A percentile compares a stretch with the other conserved stretches of the same genome.
Evolutionary conservation across 1,140 invertebrate genomes (phyloP).

Genomic region (Drosophila elegans): DNA sequence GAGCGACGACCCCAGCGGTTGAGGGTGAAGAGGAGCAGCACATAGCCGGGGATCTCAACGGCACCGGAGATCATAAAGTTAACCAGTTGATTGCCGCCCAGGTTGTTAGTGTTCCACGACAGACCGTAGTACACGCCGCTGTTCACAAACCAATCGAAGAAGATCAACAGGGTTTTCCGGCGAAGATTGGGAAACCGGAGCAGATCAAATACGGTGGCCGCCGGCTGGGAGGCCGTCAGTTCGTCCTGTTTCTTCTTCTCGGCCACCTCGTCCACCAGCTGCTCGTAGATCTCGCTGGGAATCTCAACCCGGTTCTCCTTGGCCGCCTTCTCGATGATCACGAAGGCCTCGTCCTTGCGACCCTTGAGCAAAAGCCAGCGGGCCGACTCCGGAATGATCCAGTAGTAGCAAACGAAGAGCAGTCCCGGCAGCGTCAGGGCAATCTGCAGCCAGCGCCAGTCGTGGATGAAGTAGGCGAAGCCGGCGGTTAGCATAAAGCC

Average conservation of each 20-base stretch:
- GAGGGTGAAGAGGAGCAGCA: conserved; percentile 89
- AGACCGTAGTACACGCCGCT: conserved; percentile 93
- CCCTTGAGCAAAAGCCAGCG: conserved; percentile 92
- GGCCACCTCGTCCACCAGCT: conserved; percentile 86
- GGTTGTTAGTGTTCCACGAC: conserved; percentile 91
- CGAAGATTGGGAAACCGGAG: conserved; percentile 90
- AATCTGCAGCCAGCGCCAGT: conserved; percentile 92
- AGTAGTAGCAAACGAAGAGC: conserved; percentile 91
- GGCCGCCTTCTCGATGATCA: conserved; percentile 89
- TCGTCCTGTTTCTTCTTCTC: conserved; percentile 67
- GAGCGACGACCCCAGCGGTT: conserved; percentile 90
- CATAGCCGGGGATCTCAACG: conserved; percentile 92
- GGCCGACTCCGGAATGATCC: conserved; percentile 94
- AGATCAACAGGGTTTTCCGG: conserved; percentile 89
- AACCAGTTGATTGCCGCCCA: conserved; percentile 90
- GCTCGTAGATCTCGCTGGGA: conserved; percentile 86
- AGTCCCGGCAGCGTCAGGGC: conserved; percentile 90
- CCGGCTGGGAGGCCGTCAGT: conserved; percentile 60
- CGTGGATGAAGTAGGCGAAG: conserved; percentile 90
- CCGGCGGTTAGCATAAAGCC: conserved; percentile 91
- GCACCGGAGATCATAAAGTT: conserved; percentile 92
- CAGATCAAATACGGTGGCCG: conserved; percentile 88
- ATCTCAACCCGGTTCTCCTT: conserved; percentile 88
- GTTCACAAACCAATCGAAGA: conserved; percentile 93
- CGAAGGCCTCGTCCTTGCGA: conserved; percentile 89